Conservation (phyloP, 2,113 vertebrate genomes). For the Misgurnus anguillicaudatus region DNA sequence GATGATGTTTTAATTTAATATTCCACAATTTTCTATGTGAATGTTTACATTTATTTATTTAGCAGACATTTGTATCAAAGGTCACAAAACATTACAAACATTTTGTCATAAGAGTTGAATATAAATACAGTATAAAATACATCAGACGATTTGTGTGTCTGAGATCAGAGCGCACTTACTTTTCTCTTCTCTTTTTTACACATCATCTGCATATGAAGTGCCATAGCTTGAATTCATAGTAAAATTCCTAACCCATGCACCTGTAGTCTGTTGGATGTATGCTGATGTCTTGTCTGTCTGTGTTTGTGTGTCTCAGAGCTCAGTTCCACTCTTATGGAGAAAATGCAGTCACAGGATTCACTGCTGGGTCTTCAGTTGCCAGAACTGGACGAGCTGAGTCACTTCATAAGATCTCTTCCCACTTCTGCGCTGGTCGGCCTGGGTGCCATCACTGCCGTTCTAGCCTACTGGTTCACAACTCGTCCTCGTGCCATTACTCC, state of each 20-base stretch:
- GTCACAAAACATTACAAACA: too few species aligned
- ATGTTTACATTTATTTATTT: too few species aligned
- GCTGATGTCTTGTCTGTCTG: slow-evolving; percentile 15
- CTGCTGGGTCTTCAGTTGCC: slow-evolving; percentile 85
- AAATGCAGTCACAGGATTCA: slow-evolving; percentile 94
- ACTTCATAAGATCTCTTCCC: slow-evolving; percentile 86
- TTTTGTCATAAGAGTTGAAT: too few species aligned
- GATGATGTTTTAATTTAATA: too few species aligned
- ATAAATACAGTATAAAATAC: too few species aligned
- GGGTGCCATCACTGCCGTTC: slow-evolving; percentile 86
- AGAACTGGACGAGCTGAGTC: slow-evolving; percentile 86
- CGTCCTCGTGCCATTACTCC: slow-evolving; percentile 86
- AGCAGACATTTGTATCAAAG: too few species aligned
- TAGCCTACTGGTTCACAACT: slow-evolving; percentile 92
- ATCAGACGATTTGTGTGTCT: too few species aligned
- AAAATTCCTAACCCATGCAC: neutral
- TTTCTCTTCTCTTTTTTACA: too few species aligned
- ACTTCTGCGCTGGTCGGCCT: slow-evolving; percentile 88
- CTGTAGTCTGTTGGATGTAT: neutral
- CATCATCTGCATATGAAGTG: neutral
- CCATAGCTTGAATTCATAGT: neutral
- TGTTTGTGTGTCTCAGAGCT: slow-evolving; percentile 78
- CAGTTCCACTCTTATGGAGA: slow-evolving; percentile 86
- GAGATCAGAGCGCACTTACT: too few species aligned
- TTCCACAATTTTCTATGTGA: too few species aligned